Evolutionary conservation across 1,140 invertebrate species (phyloP), one percentile per base, ranked within the genome.

Genomic region (roundworm (Caenorhabditis elegans)): DNA sequence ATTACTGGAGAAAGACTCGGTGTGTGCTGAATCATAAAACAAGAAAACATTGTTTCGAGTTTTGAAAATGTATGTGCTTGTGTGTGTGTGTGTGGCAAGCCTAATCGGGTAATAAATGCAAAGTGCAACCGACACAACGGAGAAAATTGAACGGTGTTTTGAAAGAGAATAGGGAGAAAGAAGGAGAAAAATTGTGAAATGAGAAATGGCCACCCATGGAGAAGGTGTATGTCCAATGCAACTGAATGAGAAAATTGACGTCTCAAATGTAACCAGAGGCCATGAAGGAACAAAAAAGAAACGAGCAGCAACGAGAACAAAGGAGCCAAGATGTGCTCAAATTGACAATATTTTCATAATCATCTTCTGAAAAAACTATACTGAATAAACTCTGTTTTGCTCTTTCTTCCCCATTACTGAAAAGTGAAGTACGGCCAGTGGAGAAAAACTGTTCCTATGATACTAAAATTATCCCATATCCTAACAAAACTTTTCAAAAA

Each of bases 141-240:
- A 31, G 60, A 70, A 70, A 70, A 70, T 70, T 70, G 60, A 70
- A 70, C 60, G 60, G 60, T 70, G 60, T 70, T 70, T 70, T 70
- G 60, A 70, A 70, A 70, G 60, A 70, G 60, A 70, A 39, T 70
- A n/a, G 60, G 34, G n/a, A 22, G 34, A 13, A n/a, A 24, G n/a
- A n/a, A n/a, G n/a, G n/a, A n/a, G 60, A 31, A 70, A 34, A 70
- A 70, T 43, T 60, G 53, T 22, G 34, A 70, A 70, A 70, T 70
- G 60, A 70, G 60, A 70, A 70, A 70, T 43, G 60, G 13, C 60
- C 60, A 70, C 60, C 60, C 60, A 70, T 70, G 60, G 60, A 70
- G 60, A 70, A 39, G 60, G 60, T 70, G 60, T 34, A 39, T 70
- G 60, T 70, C 34, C 11, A 17, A 34, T n/a, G n/a, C n/a, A n/a